Evolutionary conservation across 2,888 invertebrate genomes (phyloP), one percentile per base, ranked within the genome.

Genomic region (Acleris cristana): DNA sequence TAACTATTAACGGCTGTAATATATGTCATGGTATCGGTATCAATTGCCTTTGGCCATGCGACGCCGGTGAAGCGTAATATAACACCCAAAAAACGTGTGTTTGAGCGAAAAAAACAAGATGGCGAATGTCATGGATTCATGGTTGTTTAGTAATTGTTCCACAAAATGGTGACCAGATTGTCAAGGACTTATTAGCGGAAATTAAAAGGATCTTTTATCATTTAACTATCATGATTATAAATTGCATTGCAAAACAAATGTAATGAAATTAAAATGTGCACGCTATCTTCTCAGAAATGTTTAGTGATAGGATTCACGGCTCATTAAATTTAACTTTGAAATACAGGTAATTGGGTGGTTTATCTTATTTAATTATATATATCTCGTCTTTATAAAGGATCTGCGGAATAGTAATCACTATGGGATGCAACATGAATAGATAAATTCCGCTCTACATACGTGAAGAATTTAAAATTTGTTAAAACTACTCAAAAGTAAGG

Each of bases 1-100:
- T 81, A 82, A 84, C 72, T 81, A 83, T 84, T 83, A 80, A 80
- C 81, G 79, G 81, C 77, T 77, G 78, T 74, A 81, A 87, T 85
- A 86, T 84, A 76, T 89, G 89, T 90, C 90, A 90, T 84, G 89
- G 89, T 84, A 84, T 85, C 76, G 76, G 79, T 80, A 71, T 76
- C 70, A 72, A 81, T 77, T 74, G 71, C 74, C 70, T 72, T 78
- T 79, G 76, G 73, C 77, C 82, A 80, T 79, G 81, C 76, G 69
- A 77, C 74, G 63, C 64, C 54, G 70, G 62, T 69, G 74, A 71
- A 74, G 67, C 72, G 64, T 71, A 52, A 8, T 66, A 44, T 26
- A 58, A 48, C 56, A 48, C 57, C 30, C 54, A 63, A 40, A 54
- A 54, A 14, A 18, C 44, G 26, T 51, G 58, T 51, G 19, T 51